A percentile compares a stretch with the other conserved stretches of the same genome.
These are phyloP conservation scores for Noctua janthe DNA, from an alignment of 2,888 invertebrate genomes.

Conservation along the genomic window DNA sequence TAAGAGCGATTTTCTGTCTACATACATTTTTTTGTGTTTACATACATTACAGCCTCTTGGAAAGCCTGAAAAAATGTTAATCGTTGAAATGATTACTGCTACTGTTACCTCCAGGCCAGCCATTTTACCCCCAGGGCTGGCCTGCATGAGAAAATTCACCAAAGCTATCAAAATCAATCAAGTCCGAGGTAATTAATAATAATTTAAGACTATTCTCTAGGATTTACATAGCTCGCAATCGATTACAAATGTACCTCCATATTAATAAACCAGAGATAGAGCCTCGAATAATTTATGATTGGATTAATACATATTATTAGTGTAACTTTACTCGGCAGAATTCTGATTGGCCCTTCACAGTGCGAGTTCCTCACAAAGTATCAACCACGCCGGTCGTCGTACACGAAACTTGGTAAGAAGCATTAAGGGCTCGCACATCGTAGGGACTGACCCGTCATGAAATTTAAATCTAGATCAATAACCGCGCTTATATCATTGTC, in stretches of 20 bases:
- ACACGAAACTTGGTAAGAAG: constrained; percentile 86
- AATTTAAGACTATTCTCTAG: background rate
- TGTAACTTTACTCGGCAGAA: background rate
- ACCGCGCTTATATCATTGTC: constrained; percentile 91
- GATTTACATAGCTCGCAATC: background rate
- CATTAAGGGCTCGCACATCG: constrained; percentile 90
- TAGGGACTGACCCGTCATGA: constrained; percentile 90
- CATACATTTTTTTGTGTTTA: too few relatives aligned
- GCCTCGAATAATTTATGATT: background rate
- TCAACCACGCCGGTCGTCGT: constrained; percentile 73
- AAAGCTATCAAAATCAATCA: background rate
- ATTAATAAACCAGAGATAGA: background rate
- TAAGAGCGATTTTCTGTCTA: background rate
- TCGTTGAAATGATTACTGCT: background rate
- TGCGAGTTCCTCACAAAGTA: constrained; percentile 62
- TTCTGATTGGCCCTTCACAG: too few relatives aligned
- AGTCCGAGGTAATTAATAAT: background rate
- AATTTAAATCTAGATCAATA: constrained; percentile 91
- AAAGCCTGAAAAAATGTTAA: background rate
- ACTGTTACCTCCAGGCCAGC: too few relatives aligned
- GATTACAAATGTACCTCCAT: too few relatives aligned
- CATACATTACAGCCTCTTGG: background rate
- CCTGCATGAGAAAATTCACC: background rate
- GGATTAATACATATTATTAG: background rate
- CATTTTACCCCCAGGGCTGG: background rate